These are phyloP conservation scores for Troilus luridus DNA, from an alignment of 2,888 invertebrate species.

Conservation along the genomic window DNA sequence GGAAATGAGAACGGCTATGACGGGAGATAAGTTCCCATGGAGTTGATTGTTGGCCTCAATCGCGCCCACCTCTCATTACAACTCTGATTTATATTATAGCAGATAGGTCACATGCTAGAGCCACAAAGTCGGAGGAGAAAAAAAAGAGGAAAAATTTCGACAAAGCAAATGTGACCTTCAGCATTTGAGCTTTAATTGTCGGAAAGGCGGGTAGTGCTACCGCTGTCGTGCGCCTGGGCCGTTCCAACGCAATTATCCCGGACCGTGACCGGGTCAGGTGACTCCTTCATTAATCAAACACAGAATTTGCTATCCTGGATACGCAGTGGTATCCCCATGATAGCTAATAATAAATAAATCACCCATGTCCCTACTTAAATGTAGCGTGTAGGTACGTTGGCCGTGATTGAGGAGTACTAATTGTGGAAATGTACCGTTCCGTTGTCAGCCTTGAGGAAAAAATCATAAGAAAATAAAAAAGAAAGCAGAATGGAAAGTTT, in stretches of 20 bases:
- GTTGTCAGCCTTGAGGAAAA: slow-evolving; percentile 1
- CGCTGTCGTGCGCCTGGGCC: neutral
- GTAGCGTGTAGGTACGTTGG: neutral
- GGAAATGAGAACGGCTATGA: slow-evolving; percentile 17
- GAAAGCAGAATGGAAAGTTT: slow-evolving; percentile 23
- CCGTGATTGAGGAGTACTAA: slow-evolving; percentile 25
- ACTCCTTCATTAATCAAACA: slow-evolving; percentile 29
- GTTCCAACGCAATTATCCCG: neutral
- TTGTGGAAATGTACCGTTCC: slow-evolving; percentile 24
- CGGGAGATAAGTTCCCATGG: slow-evolving; percentile 11
- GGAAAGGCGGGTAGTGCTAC: slow-evolving; percentile 1
- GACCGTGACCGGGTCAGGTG: slow-evolving; percentile 8
- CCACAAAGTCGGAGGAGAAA: neutral
- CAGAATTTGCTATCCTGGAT: neutral
- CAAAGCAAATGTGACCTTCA: neutral
- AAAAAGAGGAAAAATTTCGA: neutral
- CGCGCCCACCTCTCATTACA: slow-evolving; percentile 42
- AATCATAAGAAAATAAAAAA: slow-evolving; percentile 25
- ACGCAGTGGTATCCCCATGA: neutral
- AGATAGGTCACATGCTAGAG: slow-evolving; percentile 24
- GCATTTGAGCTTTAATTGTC: neutral
- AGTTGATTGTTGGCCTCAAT: slow-evolving; percentile 42
- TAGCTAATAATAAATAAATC: slow-evolving; percentile 3
- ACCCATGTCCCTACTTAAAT: neutral
- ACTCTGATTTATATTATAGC: slow-evolving; percentile 34